phyloP scores from a whole-genome alignment of 1,140 invertebrate species.

The Drosophila kurseongensis region DNA sequence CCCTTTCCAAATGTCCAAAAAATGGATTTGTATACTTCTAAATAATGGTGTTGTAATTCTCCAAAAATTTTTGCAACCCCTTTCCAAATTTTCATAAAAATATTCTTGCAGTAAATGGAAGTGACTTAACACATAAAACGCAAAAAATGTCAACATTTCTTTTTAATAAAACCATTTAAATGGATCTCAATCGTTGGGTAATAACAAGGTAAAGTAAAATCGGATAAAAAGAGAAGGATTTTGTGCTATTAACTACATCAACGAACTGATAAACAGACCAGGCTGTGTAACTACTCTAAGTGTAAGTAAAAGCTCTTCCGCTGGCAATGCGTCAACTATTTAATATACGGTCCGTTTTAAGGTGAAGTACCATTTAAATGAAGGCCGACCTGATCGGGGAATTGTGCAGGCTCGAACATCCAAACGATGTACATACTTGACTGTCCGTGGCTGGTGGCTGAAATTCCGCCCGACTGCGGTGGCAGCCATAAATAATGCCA shows the following conservation, averaged over 20 bases:
- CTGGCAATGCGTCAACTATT: neutral
- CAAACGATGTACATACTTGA: conserved; percentile 1
- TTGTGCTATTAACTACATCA: neutral
- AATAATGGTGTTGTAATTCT: too few relatives aligned
- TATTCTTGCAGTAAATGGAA: too few relatives aligned
- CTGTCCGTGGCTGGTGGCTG: neutral
- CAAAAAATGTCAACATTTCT: too few relatives aligned
- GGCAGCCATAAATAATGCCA: conserved; percentile 50
- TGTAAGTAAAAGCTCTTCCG: conserved; percentile 11
- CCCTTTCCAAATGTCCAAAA: too few relatives aligned
- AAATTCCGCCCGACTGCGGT: conserved; percentile 25
- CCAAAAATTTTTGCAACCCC: too few relatives aligned
- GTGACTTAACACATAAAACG: too few relatives aligned
- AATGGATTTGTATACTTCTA: too few relatives aligned
- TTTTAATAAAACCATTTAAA: neutral
- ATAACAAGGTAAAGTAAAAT: conserved; percentile 5
- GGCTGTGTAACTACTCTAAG: neutral
- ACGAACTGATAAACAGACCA: neutral
- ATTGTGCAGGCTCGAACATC: conserved; percentile 3
- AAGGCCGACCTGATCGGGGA: conserved; percentile 26
- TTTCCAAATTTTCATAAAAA: too few relatives aligned
- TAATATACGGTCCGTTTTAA: conserved; percentile 7
- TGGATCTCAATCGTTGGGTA: conserved; percentile 4
- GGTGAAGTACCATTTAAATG: conserved; percentile 4
- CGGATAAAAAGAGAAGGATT: conserved; percentile 6